phyloP scores from a whole-genome alignment of 2,113 vertebrate genomes.

The Fulica atra region DNA sequence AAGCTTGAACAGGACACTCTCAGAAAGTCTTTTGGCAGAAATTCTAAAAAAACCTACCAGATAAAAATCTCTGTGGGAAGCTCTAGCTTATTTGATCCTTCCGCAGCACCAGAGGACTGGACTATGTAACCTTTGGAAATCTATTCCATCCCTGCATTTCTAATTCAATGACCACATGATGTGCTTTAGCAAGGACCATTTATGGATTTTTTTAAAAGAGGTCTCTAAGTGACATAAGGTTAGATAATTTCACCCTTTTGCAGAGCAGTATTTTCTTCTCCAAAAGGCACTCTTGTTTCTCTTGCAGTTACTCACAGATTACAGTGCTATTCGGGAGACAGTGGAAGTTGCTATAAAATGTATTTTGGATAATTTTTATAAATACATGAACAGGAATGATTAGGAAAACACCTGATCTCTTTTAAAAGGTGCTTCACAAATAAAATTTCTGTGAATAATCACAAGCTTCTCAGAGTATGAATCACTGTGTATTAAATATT shows the following conservation, averaged over 20 bases:
- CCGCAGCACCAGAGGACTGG: neutral
- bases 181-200: conserved; percentile 37
- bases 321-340: neutral
- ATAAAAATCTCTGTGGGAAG: conserved; percentile 52
- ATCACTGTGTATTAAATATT: neutral
- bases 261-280: neutral
- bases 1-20: conserved; percentile 9
- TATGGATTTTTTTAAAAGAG: conserved; percentile 39
- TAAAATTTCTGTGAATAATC: neutral
- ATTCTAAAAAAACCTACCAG: conserved; percentile 9
- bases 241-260: neutral
- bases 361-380: neutral
- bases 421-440: neutral
- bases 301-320: neutral
- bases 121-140: conserved; percentile 53
- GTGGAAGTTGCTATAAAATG: neutral
- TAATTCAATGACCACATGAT: conserved; percentile 54
- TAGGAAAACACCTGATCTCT: neutral
- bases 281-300: neutral
- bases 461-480: neutral
- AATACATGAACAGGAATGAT: neutral
- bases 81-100: conserved; percentile 10
- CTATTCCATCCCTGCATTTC: conserved; percentile 14
- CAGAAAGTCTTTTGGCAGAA: conserved; percentile 29
- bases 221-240: neutral